phyloP scores from a whole-genome alignment of 2,797 vertebrate species.

The Malurus leucopterus region DNA sequence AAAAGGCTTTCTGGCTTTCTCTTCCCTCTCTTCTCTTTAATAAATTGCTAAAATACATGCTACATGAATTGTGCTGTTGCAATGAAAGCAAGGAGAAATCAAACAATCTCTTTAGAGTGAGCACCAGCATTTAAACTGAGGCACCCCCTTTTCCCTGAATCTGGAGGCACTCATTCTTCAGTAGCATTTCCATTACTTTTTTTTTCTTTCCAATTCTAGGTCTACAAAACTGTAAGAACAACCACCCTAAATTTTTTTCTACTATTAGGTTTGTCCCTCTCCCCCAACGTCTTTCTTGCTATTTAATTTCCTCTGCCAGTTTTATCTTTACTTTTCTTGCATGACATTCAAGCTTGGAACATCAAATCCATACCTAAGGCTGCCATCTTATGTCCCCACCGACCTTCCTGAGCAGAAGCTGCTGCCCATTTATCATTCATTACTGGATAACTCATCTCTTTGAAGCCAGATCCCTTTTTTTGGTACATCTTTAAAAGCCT shows the following conservation, averaged over 20 bases:
- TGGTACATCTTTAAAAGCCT: constrained; percentile 19
- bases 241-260: not conserved
- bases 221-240: not conserved
- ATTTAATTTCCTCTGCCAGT: not conserved
- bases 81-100: not conserved
- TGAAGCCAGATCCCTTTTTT: not conserved
- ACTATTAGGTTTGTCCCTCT: not conserved
- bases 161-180: not conserved
- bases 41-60: not conserved
- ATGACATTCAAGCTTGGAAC: not conserved
- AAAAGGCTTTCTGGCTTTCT: not conserved
- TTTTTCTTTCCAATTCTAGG: not conserved
- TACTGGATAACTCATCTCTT: not conserved
- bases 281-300: not conserved
- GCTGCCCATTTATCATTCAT: constrained; percentile 6
- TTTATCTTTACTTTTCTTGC: not conserved
- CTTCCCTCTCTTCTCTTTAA: not conserved
- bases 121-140: not conserved
- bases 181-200: not conserved
- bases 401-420: not conserved
- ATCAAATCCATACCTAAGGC: not conserved
- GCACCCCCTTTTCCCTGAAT: not conserved
- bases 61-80: not conserved
- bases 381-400: not conserved
- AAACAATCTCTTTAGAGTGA: not conserved